phyloP scores from a whole-genome alignment of 2,888 invertebrate genomes.

The Pterostichus madidus region DNA sequence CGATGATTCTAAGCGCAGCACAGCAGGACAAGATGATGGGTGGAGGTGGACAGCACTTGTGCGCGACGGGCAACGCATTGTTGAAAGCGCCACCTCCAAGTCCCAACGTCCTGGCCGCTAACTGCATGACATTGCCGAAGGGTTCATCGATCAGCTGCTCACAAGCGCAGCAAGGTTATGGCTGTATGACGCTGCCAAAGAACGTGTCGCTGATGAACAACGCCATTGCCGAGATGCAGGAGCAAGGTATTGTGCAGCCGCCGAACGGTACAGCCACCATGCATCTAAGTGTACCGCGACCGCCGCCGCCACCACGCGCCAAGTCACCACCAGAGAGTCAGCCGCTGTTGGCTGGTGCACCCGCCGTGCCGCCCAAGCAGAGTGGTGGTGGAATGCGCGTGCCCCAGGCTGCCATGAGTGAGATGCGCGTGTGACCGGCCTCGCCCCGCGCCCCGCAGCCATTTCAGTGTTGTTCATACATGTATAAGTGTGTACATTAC shows the following conservation, averaged over 20 bases:
- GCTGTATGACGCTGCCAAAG: constrained; percentile 81
- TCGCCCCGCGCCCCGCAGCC: constrained; percentile 34
- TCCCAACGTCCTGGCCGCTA: constrained; percentile 78
- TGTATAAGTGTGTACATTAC: constrained; percentile 66
- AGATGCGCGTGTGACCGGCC: constrained; percentile 92
- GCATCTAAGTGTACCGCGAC: constrained; percentile 80
- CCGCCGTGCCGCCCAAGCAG: constrained; percentile 77
- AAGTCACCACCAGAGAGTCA: constrained; percentile 81
- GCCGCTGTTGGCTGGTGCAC: constrained; percentile 76
- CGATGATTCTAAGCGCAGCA: constrained; percentile 80
- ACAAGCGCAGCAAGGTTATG: constrained; percentile 75
- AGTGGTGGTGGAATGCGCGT: constrained; percentile 80
- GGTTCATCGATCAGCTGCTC: constrained; percentile 76
- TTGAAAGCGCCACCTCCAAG: constrained; percentile 83
- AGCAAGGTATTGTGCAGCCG: constrained; percentile 81
- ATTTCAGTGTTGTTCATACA: constrained; percentile 65
- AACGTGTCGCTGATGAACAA: constrained; percentile 79
- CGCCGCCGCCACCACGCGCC: constrained; percentile 80
- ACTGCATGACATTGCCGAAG: constrained; percentile 78
- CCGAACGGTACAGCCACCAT: constrained; percentile 81
- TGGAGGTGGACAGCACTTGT: constrained; percentile 78
- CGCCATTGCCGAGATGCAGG: constrained; percentile 80
- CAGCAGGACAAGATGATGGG: constrained; percentile 80
- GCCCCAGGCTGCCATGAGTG: constrained; percentile 91
- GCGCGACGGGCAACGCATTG: constrained; percentile 77